Evolutionary conservation across 1,140 invertebrate genomes (phyloP), one percentile per base, ranked within the genome.

Genomic region (Penaeus vannamei): DNA sequence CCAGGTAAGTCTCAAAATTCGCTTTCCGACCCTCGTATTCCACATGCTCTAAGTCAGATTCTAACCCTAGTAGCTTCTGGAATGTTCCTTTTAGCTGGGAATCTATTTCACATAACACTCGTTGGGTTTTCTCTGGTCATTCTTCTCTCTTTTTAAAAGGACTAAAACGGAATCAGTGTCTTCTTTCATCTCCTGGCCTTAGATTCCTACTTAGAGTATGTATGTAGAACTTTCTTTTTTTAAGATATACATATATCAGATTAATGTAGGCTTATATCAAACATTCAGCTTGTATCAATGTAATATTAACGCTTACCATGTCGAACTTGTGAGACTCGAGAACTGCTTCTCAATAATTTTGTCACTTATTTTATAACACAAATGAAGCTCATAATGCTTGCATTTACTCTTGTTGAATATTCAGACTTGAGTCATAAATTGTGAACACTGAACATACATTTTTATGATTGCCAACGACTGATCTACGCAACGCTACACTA

Each of bases 341-440:
- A 85, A 66, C 62, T 64, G 19, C 22, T 66, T 64, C 61, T 62
- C 61, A 69, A 53, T 69, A 53, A 23, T 87, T n/a, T 81, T 82
- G 36, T 23, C 46, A 84, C 42, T 20, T 26, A 42, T n/a, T 84
- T 69, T 82, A 59, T 36, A 76, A 69, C 42, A 81, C 61, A 82
- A 82, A 87, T 82, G 85, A 87, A 87, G 85, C 85, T 87, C 85
- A 87, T 87, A 82, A 87, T 87, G 69, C 23, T 87, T 87, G 85
- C 85, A 87, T 87, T 69, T 84, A 64, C 32, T 53, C 53, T 53
- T 53, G 53, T 53, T 53, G 53, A 36, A 69, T 69, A 36, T 82
- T 46, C 64, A 32, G 66, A 66, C 36, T 84, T 60, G 80, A 62
- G 29, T 60, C 61, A 59, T 84, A 8, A 84, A 29, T 76, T 53